phyloP scores from a whole-genome alignment of 2,797 vertebrate species.

The Pogoniulus pusillus region DNA sequence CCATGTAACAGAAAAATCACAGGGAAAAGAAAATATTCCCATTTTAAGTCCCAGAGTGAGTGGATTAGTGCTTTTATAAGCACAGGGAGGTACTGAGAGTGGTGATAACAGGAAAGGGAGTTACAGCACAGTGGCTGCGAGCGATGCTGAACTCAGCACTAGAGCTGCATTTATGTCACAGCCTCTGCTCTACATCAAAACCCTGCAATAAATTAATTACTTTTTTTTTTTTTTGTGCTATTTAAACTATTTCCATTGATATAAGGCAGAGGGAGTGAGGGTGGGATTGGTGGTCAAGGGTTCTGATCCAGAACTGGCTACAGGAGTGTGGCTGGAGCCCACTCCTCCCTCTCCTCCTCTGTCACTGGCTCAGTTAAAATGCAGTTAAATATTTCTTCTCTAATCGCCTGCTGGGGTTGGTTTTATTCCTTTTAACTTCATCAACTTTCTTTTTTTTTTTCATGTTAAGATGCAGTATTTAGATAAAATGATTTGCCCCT shows the following conservation, averaged over 20 bases:
- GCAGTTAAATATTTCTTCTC: background rate
- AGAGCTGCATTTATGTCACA: background rate
- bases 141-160: background rate
- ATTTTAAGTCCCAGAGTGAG: background rate
- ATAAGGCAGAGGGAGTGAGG: background rate
- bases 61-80: background rate
- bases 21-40: background rate
- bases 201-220: accelerated
- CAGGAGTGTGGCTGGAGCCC: background rate
- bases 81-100: background rate
- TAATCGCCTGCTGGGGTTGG: too few relatives aligned
- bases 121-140: accelerated
- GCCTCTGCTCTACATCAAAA: background rate
- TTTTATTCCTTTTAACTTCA: too few relatives aligned
- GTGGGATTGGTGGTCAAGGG: background rate
- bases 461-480: background rate
- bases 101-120: background rate
- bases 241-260: accelerated
- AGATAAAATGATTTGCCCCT: background rate
- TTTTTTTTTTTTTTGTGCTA: background rate
- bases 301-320: accelerated
- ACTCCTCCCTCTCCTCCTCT: background rate
- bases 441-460: background rate
- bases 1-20: background rate
- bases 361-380: background rate